These are phyloP conservation scores for Bujurquina vittata DNA, from an alignment of 2,113 vertebrate species.

Conservation along the genomic window DNA sequence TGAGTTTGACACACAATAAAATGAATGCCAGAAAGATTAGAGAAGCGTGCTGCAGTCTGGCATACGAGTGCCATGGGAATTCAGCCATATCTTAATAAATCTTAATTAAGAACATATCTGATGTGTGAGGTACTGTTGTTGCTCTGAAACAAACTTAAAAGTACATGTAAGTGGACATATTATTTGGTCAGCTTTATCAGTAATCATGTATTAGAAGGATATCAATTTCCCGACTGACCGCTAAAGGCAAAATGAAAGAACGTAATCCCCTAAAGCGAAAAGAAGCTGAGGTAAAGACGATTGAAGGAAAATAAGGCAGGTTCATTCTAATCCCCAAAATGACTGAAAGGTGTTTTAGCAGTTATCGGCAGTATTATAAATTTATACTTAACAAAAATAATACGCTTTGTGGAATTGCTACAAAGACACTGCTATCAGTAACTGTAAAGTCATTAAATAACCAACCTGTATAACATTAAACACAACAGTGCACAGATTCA, in stretches of 20 bases:
- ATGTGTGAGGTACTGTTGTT: background rate
- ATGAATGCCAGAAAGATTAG: slow-evolving; percentile 33
- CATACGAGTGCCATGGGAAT: background rate
- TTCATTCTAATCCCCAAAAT: background rate
- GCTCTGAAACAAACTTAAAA: background rate
- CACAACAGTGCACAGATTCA: too few species aligned
- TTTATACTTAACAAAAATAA: background rate
- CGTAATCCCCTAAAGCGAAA: background rate
- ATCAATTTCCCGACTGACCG: background rate
- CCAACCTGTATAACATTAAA: background rate
- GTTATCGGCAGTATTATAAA: background rate
- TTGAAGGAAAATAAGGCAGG: too few species aligned
- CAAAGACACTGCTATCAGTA: too few species aligned
- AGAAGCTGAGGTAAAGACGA: background rate
- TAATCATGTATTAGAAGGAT: background rate
- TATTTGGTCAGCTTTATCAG: background rate
- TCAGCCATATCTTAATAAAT: background rate
- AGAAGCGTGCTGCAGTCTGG: slow-evolving; percentile 12
- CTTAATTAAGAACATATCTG: background rate
- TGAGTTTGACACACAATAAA: slow-evolving; percentile 31
- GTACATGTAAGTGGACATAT: background rate
- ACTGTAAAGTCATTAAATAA: background rate
- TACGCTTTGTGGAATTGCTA: background rate
- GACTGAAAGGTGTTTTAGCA: background rate
- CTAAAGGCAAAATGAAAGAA: background rate